Conservation (phyloP, 1,140 invertebrate genomes). For the Drosophila sp. region DNA sequence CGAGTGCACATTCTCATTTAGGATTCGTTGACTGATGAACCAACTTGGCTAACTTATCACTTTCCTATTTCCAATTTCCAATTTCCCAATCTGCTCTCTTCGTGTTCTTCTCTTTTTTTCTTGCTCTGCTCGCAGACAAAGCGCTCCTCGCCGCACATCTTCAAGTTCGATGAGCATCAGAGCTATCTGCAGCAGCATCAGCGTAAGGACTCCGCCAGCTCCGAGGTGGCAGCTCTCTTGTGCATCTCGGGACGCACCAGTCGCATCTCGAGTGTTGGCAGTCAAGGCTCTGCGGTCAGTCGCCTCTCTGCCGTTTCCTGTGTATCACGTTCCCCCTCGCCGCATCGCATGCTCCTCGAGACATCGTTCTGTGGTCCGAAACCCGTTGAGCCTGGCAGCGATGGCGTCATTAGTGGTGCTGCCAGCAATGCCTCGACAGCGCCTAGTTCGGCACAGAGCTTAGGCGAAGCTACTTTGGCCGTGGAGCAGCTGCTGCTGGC, state of each 20-base stretch:
- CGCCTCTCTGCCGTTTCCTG: slow-evolving; percentile 90
- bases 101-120: background rate
- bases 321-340: slow-evolving; percentile 91
- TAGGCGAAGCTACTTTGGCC: slow-evolving; percentile 86
- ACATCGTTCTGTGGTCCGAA: slow-evolving; percentile 95
- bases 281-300: slow-evolving; percentile 88
- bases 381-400: slow-evolving; percentile 86
- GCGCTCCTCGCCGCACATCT: slow-evolving; percentile 85
- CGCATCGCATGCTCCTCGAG: slow-evolving; percentile 94
- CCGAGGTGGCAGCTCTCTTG: slow-evolving; percentile 87
- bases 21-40: background rate
- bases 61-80: background rate
- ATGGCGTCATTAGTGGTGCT: slow-evolving; percentile 21
- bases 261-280: slow-evolving; percentile 91
- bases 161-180: slow-evolving; percentile 86
- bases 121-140: slow-evolving; percentile 60
- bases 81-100: background rate
- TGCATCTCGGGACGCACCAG: slow-evolving; percentile 93
- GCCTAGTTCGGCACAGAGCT: slow-evolving; percentile 68
- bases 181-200: slow-evolving; percentile 87
- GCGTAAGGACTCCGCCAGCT: slow-evolving; percentile 91
- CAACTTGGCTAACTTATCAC: background rate
- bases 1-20: background rate
- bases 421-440: slow-evolving; percentile 59
- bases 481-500: slow-evolving; percentile 88